These are phyloP conservation scores for Tetraodon nigroviridis DNA, from an alignment of 2,113 vertebrate genomes.

Conservation along the genomic window DNA sequence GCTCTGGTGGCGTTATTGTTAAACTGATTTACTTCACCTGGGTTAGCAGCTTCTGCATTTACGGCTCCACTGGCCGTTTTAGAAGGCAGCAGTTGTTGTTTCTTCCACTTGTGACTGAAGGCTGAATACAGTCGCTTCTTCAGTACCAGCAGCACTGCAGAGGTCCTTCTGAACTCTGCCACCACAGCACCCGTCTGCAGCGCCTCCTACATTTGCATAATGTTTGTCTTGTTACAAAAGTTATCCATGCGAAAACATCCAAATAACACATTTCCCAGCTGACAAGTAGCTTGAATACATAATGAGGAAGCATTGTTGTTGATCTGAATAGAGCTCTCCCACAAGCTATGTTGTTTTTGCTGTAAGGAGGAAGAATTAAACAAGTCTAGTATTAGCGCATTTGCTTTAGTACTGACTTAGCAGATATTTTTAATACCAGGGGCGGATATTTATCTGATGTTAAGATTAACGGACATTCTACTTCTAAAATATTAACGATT, in stretches of 20 bases:
- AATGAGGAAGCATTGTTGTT: background rate
- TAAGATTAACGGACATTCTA: too few species aligned
- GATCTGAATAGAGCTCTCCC: background rate
- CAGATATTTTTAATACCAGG: background rate
- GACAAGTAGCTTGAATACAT: constrained; percentile 4
- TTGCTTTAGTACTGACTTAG: background rate
- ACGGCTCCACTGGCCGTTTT: too few species aligned
- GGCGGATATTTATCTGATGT: too few species aligned
- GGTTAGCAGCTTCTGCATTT: too few species aligned
- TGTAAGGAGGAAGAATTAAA: background rate
- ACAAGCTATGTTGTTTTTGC: background rate
- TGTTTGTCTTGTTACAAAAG: constrained; percentile 19
- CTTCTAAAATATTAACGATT: too few species aligned
- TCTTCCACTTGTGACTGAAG: too few species aligned
- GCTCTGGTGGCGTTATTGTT: too few species aligned
- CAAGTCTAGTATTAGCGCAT: background rate
- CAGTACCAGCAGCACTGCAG: too few species aligned
- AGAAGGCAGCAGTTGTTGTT: too few species aligned
- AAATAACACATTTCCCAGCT: constrained; percentile 25
- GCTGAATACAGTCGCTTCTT: too few species aligned
- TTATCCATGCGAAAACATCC: constrained; percentile 26
- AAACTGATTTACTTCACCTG: too few species aligned
- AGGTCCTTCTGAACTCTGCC: too few species aligned
- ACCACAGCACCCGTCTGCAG: background rate
- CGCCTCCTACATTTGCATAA: constrained; percentile 29